Percentiles rank a stretch among this genome's conserved stretches.
Conservation (phyloP, 2,797 vertebrate species). For the Poeciliopsis turneri region DNA sequence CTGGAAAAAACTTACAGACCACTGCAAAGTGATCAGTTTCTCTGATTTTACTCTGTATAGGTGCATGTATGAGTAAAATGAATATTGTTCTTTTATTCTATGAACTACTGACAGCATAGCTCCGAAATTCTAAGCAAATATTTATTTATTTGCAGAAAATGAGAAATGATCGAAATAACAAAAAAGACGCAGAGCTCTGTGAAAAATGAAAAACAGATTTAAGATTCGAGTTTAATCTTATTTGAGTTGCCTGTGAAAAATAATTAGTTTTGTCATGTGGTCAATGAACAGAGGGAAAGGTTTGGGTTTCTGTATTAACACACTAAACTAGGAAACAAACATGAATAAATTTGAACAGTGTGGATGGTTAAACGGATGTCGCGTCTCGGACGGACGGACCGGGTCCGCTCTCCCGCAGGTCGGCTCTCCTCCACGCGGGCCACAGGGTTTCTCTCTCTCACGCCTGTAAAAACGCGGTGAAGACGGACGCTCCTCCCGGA, state of each 20-base stretch:
- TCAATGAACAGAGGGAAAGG: background rate
- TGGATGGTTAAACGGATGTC: background rate
- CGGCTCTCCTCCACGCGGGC: conserved; percentile 89
- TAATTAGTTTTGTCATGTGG: background rate
- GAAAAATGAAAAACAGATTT: background rate
- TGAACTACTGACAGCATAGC: no score
- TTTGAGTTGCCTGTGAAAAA: background rate
- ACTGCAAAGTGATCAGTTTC: no score
- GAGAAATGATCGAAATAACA: no score
- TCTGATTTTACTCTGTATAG: no score
- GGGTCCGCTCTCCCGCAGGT: conserved; percentile 70
- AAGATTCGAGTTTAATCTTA: background rate
- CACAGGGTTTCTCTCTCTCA: conserved; percentile 91
- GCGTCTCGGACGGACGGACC: background rate
- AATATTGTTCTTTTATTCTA: no score
- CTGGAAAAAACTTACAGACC: no score
- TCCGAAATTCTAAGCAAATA: no score
- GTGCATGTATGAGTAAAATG: no score
- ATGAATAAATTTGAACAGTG: background rate
- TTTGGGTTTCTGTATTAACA: background rate
- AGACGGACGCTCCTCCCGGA: conserved; percentile 85
- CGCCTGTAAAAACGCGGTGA: conserved; percentile 90
- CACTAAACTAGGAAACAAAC: background rate
- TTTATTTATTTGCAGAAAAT: no score
- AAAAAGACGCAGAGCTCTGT: no score